Conservation (phyloP, 1,140 invertebrate species). For the Bombus huntii region DNA sequence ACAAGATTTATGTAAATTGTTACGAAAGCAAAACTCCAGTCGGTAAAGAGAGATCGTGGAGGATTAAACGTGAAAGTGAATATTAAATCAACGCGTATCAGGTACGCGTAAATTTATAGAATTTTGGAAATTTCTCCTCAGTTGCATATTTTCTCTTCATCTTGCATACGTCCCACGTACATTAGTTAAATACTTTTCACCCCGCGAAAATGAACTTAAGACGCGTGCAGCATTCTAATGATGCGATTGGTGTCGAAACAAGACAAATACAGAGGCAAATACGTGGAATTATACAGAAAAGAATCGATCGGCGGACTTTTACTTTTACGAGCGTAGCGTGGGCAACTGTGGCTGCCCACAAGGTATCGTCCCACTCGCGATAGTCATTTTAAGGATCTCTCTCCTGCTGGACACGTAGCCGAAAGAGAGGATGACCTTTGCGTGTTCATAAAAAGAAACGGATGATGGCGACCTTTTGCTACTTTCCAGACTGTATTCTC, state of each 20-base stretch:
- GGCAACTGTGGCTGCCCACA: slow-evolving; percentile 71
- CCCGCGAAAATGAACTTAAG: background rate
- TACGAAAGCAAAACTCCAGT: background rate
- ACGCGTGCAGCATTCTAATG: background rate
- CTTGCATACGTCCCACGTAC: background rate
- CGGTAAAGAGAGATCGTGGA: background rate
- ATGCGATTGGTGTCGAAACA: slow-evolving; percentile 2
- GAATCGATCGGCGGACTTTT: slow-evolving; percentile 69
- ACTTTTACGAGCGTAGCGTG: slow-evolving; percentile 75
- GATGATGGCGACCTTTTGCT: background rate
- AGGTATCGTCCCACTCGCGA: slow-evolving; percentile 66
- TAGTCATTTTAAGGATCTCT: slow-evolving; percentile 5
- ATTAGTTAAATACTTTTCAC: background rate
- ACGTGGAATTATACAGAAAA: slow-evolving; percentile 42
- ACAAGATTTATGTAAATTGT: background rate
- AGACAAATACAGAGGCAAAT: slow-evolving; percentile 33
- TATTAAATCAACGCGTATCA: background rate
- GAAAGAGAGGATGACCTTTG: slow-evolving; percentile 27
- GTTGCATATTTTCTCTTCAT: background rate
- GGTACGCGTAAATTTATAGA: background rate
- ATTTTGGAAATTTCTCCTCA: background rate
- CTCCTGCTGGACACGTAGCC: background rate
- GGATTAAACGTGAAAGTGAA: background rate
- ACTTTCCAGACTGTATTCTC: background rate
- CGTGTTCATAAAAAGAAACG: background rate